These are phyloP conservation scores for Motacilla alba DNA, from an alignment of 2,113 vertebrate genomes.

Conservation along the genomic window DNA sequence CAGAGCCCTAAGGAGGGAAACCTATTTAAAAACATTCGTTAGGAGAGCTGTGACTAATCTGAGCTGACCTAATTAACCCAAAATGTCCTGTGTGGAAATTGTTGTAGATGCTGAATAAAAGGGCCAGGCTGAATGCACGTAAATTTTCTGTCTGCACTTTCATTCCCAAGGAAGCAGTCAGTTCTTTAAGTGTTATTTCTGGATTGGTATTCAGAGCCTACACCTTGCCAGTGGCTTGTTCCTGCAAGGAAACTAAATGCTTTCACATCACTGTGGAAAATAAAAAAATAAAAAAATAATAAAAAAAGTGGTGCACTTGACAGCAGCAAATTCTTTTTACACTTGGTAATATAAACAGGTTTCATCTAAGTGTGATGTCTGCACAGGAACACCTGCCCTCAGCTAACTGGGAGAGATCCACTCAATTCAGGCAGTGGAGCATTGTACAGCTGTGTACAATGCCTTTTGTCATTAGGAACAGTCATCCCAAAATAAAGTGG, in stretches of 20 bases:
- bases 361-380: neutral
- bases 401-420: neutral
- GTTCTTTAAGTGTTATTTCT: constrained; percentile 45
- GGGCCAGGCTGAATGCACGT: neutral
- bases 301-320: neutral
- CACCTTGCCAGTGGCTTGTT: constrained; percentile 19
- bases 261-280: neutral
- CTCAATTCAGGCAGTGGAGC: neutral
- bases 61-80: constrained; percentile 60
- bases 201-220: constrained; percentile 41
- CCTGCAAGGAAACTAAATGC: neutral
- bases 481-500: neutral
- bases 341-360: neutral
- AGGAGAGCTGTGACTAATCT: constrained; percentile 56
- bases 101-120: constrained; percentile 9
- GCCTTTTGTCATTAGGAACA: neutral
- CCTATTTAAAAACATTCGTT: constrained; percentile 26
- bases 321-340: constrained; percentile 5
- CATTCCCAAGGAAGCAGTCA: constrained; percentile 29
- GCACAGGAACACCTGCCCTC: neutral
- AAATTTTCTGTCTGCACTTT: neutral
- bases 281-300: neutral
- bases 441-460: neutral
- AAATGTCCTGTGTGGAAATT: constrained; percentile 39
- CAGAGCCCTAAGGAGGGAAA: neutral